Evolutionary conservation across 2,888 invertebrate species (phyloP).

Genomic region (Hirtodrosophila alboralis): DNA sequence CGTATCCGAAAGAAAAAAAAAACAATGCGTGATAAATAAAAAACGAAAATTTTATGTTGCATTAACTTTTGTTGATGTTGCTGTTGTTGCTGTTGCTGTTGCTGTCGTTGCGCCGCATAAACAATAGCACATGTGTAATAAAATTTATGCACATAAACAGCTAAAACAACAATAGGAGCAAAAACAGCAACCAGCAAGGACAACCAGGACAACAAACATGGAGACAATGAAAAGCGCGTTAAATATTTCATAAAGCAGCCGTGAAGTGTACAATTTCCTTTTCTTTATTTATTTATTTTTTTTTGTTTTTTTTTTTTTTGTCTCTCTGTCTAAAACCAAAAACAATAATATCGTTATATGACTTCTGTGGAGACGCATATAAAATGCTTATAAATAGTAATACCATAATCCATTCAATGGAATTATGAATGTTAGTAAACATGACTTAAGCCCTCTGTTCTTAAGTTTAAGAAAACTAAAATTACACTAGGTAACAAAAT

Average conservation of each 20-base stretch:
- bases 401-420: too few species aligned
- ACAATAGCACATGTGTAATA: constrained; percentile 76
- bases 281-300: constrained; percentile 18
- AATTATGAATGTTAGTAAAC: too few species aligned
- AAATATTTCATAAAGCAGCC: constrained; percentile 70
- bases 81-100: constrained; percentile 24
- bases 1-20: constrained; percentile 13
- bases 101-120: constrained; percentile 55
- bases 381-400: constrained; percentile 40
- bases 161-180: constrained; percentile 28
- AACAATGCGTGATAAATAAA: constrained; percentile 64
- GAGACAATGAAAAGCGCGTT: constrained; percentile 72
- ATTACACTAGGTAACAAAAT: too few species aligned
- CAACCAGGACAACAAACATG: constrained; percentile 23
- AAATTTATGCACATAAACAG: constrained; percentile 75
- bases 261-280: constrained; percentile 46
- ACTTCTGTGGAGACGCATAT: constrained; percentile 24
- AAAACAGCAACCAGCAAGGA: constrained; percentile 30
- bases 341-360: constrained; percentile 27
- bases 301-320: constrained; percentile 2
- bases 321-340: not conserved
- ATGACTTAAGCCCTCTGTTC: too few species aligned
- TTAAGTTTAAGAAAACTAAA: too few species aligned
- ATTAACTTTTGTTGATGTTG: constrained; percentile 58
- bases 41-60: constrained; percentile 73